Percentiles rank a stretch among this genome's conserved stretches.
Conservation (phyloP, 2,113 vertebrate species). For the Bufo bufo region DNA sequence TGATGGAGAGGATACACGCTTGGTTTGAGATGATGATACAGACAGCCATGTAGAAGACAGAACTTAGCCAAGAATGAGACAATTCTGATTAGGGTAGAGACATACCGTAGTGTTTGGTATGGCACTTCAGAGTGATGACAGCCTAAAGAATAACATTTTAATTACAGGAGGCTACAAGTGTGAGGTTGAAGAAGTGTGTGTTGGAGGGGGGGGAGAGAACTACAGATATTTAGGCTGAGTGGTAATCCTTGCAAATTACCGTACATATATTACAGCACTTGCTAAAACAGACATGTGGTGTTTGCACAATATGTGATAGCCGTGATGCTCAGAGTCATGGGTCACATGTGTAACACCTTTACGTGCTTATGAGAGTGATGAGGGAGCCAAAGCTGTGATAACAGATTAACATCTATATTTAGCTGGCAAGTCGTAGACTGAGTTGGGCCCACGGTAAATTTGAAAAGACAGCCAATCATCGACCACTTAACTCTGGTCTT, state of each 20-base stretch:
- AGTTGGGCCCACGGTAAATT: slow-evolving; percentile 16
- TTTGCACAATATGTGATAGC: slow-evolving; percentile 45
- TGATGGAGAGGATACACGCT: not conserved
- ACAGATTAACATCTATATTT: slow-evolving; percentile 53
- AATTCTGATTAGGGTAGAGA: not conserved
- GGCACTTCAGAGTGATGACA: slow-evolving; percentile 22
- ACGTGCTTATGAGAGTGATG: slow-evolving; percentile 8
- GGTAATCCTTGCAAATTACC: slow-evolving; percentile 29
- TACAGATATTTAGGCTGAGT: not conserved
- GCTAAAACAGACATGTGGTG: slow-evolving; percentile 37
- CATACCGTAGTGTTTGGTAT: not conserved
- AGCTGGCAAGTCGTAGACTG: slow-evolving; percentile 25
- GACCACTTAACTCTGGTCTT: slow-evolving; percentile 6
- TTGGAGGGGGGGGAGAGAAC: not conserved
- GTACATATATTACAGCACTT: slow-evolving; percentile 31
- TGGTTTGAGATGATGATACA: not conserved
- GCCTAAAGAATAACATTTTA: slow-evolving; percentile 45
- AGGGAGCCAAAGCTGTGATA: slow-evolving; percentile 38
- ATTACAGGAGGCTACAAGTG: slow-evolving; percentile 25
- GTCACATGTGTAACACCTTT: slow-evolving; percentile 50
- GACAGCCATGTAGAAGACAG: not conserved
- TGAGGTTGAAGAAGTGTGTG: not conserved
- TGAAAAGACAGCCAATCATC: slow-evolving; percentile 51
- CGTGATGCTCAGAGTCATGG: slow-evolving; percentile 31
- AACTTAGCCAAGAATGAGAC: not conserved